Base-by-base conservation (phyloP, 2,797 vertebrate genomes). In the Gila robusta region DNA sequence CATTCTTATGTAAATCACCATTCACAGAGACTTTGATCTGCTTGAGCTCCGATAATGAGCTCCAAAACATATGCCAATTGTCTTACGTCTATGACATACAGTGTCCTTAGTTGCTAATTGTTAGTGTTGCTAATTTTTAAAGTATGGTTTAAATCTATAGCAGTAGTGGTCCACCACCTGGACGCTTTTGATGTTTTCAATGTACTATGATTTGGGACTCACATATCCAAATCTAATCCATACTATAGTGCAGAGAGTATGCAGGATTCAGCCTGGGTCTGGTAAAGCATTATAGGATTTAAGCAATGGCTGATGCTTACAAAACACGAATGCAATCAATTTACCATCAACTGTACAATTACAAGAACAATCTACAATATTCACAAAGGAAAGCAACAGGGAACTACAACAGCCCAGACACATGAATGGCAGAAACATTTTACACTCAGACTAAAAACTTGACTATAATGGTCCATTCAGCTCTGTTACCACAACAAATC, bases 401-500 rank as follows among this genome's bases (percentile, higher is more conserved):
- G 35, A 76, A 12, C 49, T 54, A 35, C 32, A 26, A 26, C 2
- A 78, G 35, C 16, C 6, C 7, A 79, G 39, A 78, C 52, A 77
- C 32, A 78, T 8, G 64, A 78, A 14, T 78, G 67, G 39, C 64
- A 67, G 28, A 9, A 49, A 76, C 28, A 35, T 76, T 54, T 74
- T 52, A 74, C 28, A 37, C 49, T 37, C 6, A 16, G 39, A 19
- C 77, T 28, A 79, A 79, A 79, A 78, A 44, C 5, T 2, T 11
- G 8, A 49, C 19, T 23, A 67, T 69, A 54, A 35, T 4, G 54
- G 35, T 78, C 37, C 35, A 79, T 79, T 79, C 77, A 79, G n/a
- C n/a, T 64, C n/a, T 44, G 37, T 28, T 44, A 79, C n/a, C 59
- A 37, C 79, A 81, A 69, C 32, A 52, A 19, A 81, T 81, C 64